Evolutionary conservation across 2,113 vertebrate genomes (phyloP), one percentile per base, ranked within the genome.

Genomic region (Ictalurus furcatus): DNA sequence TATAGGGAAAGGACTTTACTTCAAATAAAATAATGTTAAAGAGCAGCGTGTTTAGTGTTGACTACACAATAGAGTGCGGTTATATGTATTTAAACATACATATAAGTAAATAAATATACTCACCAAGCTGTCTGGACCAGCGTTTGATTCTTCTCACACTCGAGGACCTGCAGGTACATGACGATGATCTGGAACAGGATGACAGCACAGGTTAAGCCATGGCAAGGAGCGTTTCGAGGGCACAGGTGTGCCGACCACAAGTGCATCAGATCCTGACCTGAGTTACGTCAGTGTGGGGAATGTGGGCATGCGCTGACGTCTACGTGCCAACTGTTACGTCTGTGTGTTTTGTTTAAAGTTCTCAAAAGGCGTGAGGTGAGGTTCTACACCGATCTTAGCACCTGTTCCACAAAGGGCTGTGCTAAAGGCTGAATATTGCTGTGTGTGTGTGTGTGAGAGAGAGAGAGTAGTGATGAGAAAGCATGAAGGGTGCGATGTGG

Each of bases 121-220:
- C 96, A 99, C 98, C 98, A 99, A 95, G 98, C 98, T 79, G 98
- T 99, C 95, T 99, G 98, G 95, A 99, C 98, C 93, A 99, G 96
- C 59, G 96, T 99, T 96, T 98, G 98, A 93, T 98, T 99, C 95
- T 98, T 97, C 93, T 99, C 98, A 96, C 98, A 99, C 94, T 99
- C 98, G 92, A 99, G 96, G 94, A 99, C 97, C 97, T 99, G 98
- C 88, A 99, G 97, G 94, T 99, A 99, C 98, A 98, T 97, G 92
- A 99, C 97, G 94, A 99, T 98, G 84, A 99, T 98, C 98, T 99
- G 94, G 88, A 96, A 90, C 81, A 71, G 90, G 85, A 85, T n/a
- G 0, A 81, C 16, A 83, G 14, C 74, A 56, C 52, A 88, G 44
- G 71, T 93, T 88, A 93, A 37, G 48, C 1, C 8, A 81, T 12